These are phyloP conservation scores for Cololabis saira DNA, from an alignment of 2,113 vertebrate genomes.

Conservation along the genomic window DNA sequence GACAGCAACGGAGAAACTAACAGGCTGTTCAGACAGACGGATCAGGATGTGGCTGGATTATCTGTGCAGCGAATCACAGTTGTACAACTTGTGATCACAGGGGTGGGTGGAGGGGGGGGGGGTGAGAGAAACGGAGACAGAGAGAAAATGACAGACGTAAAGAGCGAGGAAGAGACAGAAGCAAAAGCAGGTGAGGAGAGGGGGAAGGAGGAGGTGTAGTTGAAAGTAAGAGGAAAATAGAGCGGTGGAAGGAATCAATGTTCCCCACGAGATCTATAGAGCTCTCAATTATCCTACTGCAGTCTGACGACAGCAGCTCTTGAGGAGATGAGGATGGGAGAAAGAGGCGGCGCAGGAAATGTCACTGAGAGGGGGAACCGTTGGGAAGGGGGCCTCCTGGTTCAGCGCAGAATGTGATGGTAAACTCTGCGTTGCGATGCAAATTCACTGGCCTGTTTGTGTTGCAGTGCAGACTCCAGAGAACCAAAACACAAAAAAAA, in stretches of 20 bases:
- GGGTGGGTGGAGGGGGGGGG: constrained; percentile 32
- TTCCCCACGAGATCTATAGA: constrained; percentile 69
- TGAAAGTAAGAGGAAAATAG: constrained; percentile 52
- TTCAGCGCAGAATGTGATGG: constrained; percentile 48
- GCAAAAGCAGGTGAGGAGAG: constrained; percentile 40
- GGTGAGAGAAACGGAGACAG: constrained; percentile 43
- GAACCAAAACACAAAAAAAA: constrained; percentile 42
- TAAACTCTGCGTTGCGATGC: constrained; percentile 51
- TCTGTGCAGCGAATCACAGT: constrained; percentile 67
- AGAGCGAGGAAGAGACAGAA: constrained; percentile 16
- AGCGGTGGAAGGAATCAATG: constrained; percentile 67
- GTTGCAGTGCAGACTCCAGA: constrained; percentile 29
- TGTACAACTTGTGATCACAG: constrained; percentile 62
- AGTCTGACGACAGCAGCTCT: constrained; percentile 68
- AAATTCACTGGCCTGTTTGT: constrained; percentile 65
- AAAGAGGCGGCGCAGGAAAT: constrained; percentile 39
- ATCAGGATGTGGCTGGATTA: constrained; percentile 64
- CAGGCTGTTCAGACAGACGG: constrained; percentile 57
- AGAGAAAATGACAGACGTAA: constrained; percentile 29
- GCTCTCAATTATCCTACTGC: constrained; percentile 76
- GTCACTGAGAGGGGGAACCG: constrained; percentile 15
- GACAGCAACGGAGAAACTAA: constrained; percentile 31
- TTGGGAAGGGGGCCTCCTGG: constrained; percentile 30
- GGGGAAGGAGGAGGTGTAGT: constrained; percentile 25
- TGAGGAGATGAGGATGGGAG: constrained; percentile 55